phyloP scores from a whole-genome alignment of 2,888 invertebrate genomes.

The Lasioglossum calceatum region DNA sequence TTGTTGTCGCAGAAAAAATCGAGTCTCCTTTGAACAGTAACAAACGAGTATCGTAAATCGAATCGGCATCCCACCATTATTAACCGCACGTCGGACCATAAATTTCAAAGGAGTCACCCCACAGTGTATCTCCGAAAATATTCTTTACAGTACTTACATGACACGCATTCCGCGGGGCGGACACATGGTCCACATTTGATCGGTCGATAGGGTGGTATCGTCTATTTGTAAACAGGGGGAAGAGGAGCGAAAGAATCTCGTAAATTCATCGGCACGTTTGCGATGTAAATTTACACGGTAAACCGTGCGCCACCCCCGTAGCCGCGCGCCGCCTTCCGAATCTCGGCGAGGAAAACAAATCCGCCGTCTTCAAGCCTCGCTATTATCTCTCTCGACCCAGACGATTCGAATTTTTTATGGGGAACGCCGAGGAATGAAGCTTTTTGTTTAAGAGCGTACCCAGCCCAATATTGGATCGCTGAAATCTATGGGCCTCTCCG shows the following conservation, averaged over 20 bases:
- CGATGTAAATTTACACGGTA: conserved; percentile 76
- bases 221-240: conserved; percentile 67
- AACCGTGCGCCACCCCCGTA: conserved; percentile 55
- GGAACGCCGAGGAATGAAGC: conserved; percentile 1
- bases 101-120: conserved; percentile 35
- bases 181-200: conserved; percentile 59
- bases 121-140: conserved; percentile 40
- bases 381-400: not conserved
- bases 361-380: not conserved
- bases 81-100: conserved; percentile 4
- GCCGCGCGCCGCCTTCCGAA: not conserved
- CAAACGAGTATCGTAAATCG: conserved; percentile 32
- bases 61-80: conserved; percentile 25
- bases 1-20: not conserved
- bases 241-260: conserved; percentile 62
- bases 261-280: conserved; percentile 76
- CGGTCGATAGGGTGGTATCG: conserved; percentile 52
- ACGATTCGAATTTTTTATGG: not conserved
- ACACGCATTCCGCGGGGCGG: conserved; percentile 43
- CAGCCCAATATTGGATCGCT: not conserved
- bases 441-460: not conserved
- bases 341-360: conserved; percentile 15
- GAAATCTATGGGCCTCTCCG: not conserved
- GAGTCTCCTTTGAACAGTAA: not conserved
- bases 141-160: conserved; percentile 50